Conservation (phyloP, 2,888 invertebrate species). For the Melipona beecheii region DNA sequence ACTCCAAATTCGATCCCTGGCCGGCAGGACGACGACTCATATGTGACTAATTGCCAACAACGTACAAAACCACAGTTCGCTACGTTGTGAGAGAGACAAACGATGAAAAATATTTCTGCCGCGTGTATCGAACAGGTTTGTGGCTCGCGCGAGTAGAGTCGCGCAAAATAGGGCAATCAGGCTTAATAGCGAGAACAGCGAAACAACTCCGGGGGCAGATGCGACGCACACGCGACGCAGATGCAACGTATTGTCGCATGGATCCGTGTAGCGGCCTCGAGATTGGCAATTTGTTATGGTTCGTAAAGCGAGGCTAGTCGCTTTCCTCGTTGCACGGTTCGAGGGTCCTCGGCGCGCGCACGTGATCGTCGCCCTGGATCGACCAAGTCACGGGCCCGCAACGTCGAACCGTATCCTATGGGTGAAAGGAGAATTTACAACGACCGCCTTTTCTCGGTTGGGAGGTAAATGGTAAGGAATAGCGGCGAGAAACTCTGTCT, state of each 20-base stretch:
- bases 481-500: conserved; percentile 61
- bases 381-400: neutral
- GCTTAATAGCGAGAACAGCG: conserved; percentile 54
- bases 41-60: too few species aligned
- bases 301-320: conserved; percentile 48
- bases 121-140: neutral
- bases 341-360: neutral
- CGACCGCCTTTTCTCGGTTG: conserved; percentile 40
- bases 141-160: neutral
- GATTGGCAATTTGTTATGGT: conserved; percentile 78
- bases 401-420: conserved; percentile 35
- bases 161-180: too few species aligned
- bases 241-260: conserved; percentile 58
- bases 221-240: conserved; percentile 59
- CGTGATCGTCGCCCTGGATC: neutral
- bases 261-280: conserved; percentile 58
- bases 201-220: conserved; percentile 55
- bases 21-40: too few species aligned
- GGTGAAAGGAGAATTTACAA: conserved; percentile 69
- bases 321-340: conserved; percentile 22
- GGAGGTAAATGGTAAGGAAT: conserved; percentile 66
- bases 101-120: too few species aligned
- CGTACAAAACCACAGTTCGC: too few species aligned
- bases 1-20: too few species aligned
- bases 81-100: too few species aligned